phyloP scores from a whole-genome alignment of 2,797 vertebrate species.

The Hylomyscus alleni region DNA sequence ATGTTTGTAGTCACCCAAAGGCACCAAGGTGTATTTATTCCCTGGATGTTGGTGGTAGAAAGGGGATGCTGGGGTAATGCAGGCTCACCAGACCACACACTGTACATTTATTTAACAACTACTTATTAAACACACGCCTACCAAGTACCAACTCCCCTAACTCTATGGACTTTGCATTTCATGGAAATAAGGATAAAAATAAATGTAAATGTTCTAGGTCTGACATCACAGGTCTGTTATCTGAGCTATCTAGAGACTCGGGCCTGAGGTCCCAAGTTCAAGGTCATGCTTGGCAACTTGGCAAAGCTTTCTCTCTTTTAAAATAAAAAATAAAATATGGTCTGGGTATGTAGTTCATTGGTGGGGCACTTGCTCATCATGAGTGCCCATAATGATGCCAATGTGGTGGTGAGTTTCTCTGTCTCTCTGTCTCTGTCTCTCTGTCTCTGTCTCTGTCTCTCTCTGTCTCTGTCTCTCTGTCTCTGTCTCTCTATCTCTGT shows the following conservation, averaged over 20 bases:
- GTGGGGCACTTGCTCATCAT: neutral
- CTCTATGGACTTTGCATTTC: constrained; percentile 41
- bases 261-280: neutral
- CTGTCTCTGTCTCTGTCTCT: no score
- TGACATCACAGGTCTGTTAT: neutral
- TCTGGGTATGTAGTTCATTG: neutral
- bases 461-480: neutral
- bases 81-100: neutral
- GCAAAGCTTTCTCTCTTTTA: neutral
- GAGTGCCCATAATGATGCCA: neutral
- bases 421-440: neutral
- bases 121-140: neutral
- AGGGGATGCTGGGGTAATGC: neutral
- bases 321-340: neutral
- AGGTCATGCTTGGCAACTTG: neutral
- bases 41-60: neutral
- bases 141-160: constrained; percentile 40
- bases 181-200: neutral
- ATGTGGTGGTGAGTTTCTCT: neutral
- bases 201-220: neutral
- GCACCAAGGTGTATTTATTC: constrained; percentile 1
- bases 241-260: neutral
- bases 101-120: neutral
- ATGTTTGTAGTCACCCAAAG: neutral
- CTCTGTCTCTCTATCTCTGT: neutral